phyloP scores from a whole-genome alignment of 2,113 vertebrate genomes.

The Colossoma macropomum region DNA sequence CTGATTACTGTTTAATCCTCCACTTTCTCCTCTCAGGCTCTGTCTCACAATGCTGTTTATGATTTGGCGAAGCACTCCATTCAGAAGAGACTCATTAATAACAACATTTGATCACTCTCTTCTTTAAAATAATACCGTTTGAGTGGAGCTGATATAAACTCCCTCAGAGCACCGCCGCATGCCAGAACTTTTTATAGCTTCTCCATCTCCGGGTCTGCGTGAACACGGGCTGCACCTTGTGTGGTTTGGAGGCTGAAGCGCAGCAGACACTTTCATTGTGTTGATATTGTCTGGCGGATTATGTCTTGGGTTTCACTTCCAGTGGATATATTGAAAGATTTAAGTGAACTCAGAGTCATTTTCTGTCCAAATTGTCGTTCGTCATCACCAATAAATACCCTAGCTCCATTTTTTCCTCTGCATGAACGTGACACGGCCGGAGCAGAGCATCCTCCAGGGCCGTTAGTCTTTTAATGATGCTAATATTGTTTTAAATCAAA shows the following conservation, averaged over 20 bases:
- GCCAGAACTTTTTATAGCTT: conserved; percentile 32
- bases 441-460: conserved; percentile 60
- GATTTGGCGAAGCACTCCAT: background rate
- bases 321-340: conserved; percentile 58
- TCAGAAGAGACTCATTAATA: conserved; percentile 21
- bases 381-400: conserved; percentile 49
- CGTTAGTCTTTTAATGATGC: conserved; percentile 66
- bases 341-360: conserved; percentile 57
- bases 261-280: conserved; percentile 45
- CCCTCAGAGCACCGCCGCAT: background rate
- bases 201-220: background rate
- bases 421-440: conserved; percentile 57
- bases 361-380: conserved; percentile 26
- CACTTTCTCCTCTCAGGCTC: no score
- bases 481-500: conserved; percentile 54
- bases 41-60: conserved; percentile 19
- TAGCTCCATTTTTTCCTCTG: conserved; percentile 54
- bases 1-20: background rate
- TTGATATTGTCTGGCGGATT: conserved; percentile 50
- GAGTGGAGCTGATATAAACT: conserved; percentile 16
- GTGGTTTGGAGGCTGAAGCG: conserved; percentile 33
- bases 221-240: conserved; percentile 48
- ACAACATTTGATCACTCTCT: conserved; percentile 9
- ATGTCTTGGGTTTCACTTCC: conserved; percentile 59
- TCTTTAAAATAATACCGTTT: conserved; percentile 29